These are phyloP conservation scores for Thunnus maccoyii DNA, from an alignment of 2,113 vertebrate species.

Conservation along the genomic window DNA sequence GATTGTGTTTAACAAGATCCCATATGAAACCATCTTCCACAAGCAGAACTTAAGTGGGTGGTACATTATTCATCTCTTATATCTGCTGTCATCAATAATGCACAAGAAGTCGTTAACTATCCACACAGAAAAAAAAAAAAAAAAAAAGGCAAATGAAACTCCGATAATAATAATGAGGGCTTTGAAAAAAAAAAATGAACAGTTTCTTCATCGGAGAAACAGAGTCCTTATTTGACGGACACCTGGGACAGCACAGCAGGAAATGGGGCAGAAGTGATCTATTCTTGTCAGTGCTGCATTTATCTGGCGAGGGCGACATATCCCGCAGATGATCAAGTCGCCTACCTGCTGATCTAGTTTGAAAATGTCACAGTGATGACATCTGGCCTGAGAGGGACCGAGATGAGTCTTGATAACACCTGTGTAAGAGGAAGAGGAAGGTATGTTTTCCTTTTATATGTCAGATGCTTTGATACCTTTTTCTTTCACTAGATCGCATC, in stretches of 20 bases:
- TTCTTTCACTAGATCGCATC: not conserved
- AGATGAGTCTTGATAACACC: no score
- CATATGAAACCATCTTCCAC: slow-evolving; percentile 25
- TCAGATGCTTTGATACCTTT: not conserved
- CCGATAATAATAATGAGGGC: slow-evolving; percentile 24
- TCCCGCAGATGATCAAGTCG: slow-evolving; percentile 2
- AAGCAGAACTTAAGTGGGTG: slow-evolving; percentile 47
- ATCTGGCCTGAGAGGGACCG: not conserved
- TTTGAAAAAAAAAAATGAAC: slow-evolving; percentile 6
- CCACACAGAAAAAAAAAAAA: slow-evolving; percentile 42
- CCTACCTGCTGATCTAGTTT: slow-evolving; percentile 20
- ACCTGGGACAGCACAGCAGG: slow-evolving; percentile 39
- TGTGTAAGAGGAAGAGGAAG: not conserved
- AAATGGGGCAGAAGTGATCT: slow-evolving; percentile 62
- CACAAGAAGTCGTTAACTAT: slow-evolving; percentile 62
- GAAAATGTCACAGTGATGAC: not conserved
- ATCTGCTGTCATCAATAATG: slow-evolving; percentile 74
- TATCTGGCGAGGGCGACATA: slow-evolving; percentile 13
- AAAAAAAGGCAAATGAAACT: not conserved
- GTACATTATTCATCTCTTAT: slow-evolving; percentile 75
- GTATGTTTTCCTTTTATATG: not conserved
- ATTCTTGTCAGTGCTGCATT: slow-evolving; percentile 53
- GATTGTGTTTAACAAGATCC: slow-evolving; percentile 58
- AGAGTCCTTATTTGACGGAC: slow-evolving; percentile 45
- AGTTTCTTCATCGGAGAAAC: slow-evolving; percentile 13